These are phyloP conservation scores for Portevinia maculata DNA, from an alignment of 2,888 invertebrate species.

Conservation along the genomic window DNA sequence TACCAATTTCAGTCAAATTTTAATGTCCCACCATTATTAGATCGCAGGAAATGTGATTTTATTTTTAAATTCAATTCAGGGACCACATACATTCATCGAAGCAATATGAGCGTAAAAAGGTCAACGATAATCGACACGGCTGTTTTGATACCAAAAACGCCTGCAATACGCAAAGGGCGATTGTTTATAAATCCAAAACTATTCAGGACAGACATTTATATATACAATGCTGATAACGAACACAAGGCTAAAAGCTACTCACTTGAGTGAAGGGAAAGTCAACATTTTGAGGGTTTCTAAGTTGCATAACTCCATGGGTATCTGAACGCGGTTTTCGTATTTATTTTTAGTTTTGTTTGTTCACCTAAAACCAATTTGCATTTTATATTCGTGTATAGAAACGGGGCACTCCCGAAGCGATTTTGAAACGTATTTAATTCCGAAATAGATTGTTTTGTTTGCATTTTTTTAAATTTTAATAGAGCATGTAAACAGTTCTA, in stretches of 20 bases:
- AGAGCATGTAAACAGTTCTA: not conserved
- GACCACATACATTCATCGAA: too few relatives aligned
- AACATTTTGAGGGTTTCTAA: not conserved
- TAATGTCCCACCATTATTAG: too few relatives aligned
- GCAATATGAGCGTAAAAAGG: conserved; percentile 4
- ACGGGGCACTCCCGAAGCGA: too few relatives aligned
- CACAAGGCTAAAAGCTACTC: too few relatives aligned
- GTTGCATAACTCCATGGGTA: not conserved
- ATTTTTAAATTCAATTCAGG: not conserved
- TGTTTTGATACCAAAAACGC: not conserved
- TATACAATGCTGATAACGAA: not conserved
- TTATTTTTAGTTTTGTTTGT: not conserved
- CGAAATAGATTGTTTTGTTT: conserved; percentile 5
- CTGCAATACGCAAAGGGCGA: conserved; percentile 11
- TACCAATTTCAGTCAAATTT: too few relatives aligned
- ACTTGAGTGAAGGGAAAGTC: too few relatives aligned
- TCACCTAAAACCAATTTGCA: not conserved
- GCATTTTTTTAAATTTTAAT: not conserved
- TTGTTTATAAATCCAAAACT: conserved; percentile 18
- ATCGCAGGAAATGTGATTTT: not conserved
- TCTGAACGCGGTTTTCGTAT: too few relatives aligned
- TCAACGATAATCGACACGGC: conserved; percentile 7
- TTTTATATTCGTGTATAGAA: not conserved
- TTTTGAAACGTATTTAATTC: too few relatives aligned
- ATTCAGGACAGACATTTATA: not conserved